Evolutionary conservation across 2,797 vertebrate genomes (phyloP).

Genomic region (Notolabrus celidotus): DNA sequence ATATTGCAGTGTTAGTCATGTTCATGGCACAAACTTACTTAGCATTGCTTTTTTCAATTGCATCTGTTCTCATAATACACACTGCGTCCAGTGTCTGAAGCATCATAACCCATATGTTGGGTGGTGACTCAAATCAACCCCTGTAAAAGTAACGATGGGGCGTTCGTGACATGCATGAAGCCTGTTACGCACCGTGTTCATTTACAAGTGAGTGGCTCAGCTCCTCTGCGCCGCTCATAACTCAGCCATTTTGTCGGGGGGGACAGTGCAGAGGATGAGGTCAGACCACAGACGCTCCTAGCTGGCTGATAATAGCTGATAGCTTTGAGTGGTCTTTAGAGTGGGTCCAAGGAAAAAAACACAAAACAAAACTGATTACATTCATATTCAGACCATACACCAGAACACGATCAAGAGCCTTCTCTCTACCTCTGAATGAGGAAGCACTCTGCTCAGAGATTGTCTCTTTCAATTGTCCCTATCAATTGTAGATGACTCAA

Average conservation of each 20-base stretch:
- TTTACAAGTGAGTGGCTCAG: slow-evolving; percentile 69
- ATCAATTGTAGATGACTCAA: slow-evolving; percentile 67
- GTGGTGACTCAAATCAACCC: slow-evolving; percentile 71
- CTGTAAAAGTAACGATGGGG: slow-evolving; percentile 76
- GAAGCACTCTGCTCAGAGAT: slow-evolving; percentile 55
- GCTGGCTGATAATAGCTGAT: slow-evolving; percentile 63
- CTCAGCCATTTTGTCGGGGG: slow-evolving; percentile 72
- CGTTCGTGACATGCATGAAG: slow-evolving; percentile 71
- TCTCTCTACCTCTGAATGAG: slow-evolving; percentile 54
- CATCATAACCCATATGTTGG: slow-evolving; percentile 61
- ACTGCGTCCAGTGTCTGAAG: slow-evolving; percentile 41
- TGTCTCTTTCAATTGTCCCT: slow-evolving; percentile 56
- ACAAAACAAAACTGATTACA: slow-evolving; percentile 66
- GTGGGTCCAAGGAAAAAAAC: slow-evolving; percentile 48
- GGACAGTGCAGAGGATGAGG: slow-evolving; percentile 60
- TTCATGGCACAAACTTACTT: slow-evolving; percentile 9
- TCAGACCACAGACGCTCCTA: slow-evolving; percentile 60
- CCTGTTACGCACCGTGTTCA: slow-evolving; percentile 59
- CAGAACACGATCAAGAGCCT: slow-evolving; percentile 62
- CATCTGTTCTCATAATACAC: slow-evolving; percentile 47
- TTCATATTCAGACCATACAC: slow-evolving; percentile 69
- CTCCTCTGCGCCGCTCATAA: slow-evolving; percentile 65
- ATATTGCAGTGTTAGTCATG: not conserved
- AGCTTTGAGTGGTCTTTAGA: slow-evolving; percentile 67
- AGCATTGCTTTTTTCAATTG: slow-evolving; percentile 25